These are phyloP conservation scores for Enoplosus armatus DNA, from an alignment of 2,797 vertebrate genomes.

Conservation along the genomic window DNA sequence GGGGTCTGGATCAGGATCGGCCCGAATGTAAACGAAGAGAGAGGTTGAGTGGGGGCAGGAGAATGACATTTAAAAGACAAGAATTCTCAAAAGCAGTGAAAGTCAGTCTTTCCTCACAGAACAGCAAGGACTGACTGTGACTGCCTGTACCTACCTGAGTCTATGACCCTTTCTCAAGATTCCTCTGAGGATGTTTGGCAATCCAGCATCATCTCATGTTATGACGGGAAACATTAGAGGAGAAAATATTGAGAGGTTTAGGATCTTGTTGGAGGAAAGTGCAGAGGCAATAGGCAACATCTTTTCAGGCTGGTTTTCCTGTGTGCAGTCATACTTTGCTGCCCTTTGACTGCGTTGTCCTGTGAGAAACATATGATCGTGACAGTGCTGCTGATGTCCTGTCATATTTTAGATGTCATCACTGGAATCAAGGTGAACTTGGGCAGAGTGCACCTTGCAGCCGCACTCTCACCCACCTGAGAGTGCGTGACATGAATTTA, in stretches of 20 bases:
- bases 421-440: slow-evolving; percentile 28
- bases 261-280: not conserved
- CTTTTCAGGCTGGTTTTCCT: not conserved
- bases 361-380: slow-evolving; percentile 13
- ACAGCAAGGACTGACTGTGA: not conserved
- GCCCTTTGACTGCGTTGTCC: not conserved
- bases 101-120: not conserved
- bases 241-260: not conserved
- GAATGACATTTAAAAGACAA: slow-evolving; percentile 14
- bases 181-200: not conserved
- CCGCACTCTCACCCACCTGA: slow-evolving; percentile 36
- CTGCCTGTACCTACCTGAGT: not conserved
- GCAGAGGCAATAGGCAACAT: not conserved
- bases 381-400: slow-evolving; percentile 1
- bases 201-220: not conserved
- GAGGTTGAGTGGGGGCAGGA: slow-evolving; percentile 40
- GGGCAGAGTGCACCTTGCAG: slow-evolving; percentile 25
- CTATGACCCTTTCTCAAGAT: not conserved
- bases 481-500: slow-evolving; percentile 30
- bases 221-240: not conserved
- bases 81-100: not conserved
- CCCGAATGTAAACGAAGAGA: slow-evolving; percentile 18
- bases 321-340: not conserved
- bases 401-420: not conserved
- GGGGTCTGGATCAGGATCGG: slow-evolving; percentile 47